phyloP scores from a whole-genome alignment of 2,888 invertebrate genomes.

The Melanostoma mellinum region DNA sequence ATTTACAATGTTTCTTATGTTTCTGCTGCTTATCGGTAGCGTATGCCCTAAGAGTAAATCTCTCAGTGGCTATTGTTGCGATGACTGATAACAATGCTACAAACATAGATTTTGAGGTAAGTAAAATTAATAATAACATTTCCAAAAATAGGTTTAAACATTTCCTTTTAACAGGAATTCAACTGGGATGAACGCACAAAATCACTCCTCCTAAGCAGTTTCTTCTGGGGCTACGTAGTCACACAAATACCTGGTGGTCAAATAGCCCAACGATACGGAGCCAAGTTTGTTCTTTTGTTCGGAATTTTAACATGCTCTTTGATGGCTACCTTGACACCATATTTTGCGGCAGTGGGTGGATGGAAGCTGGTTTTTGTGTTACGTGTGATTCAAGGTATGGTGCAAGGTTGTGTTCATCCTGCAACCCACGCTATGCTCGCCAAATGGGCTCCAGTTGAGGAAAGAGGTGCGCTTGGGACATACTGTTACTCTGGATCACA shows the following conservation, averaged over 20 bases:
- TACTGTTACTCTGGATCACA: constrained; percentile 89
- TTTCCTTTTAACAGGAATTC: constrained; percentile 82
- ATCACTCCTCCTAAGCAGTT: constrained; percentile 85
- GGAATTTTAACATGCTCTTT: constrained; percentile 85
- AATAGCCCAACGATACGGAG: constrained; percentile 88
- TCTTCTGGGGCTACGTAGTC: constrained; percentile 87
- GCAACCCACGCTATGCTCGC: constrained; percentile 87
- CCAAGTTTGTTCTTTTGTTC: constrained; percentile 84
- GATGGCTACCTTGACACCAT: constrained; percentile 86
- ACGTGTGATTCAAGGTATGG: constrained; percentile 86
- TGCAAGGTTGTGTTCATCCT: constrained; percentile 87
- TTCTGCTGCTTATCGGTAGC: constrained; percentile 85
- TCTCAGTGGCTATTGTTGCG: constrained; percentile 88
- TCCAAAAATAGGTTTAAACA: neutral
- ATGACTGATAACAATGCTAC: constrained; percentile 85
- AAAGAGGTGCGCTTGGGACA: constrained; percentile 86
- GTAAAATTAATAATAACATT: constrained; percentile 12
- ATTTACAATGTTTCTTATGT: constrained; percentile 85
- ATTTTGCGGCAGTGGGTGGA: constrained; percentile 86
- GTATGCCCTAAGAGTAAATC: constrained; percentile 86
- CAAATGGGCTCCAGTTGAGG: constrained; percentile 87
- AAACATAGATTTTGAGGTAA: constrained; percentile 82
- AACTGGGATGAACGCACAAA: constrained; percentile 84
- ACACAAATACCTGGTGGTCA: constrained; percentile 87
- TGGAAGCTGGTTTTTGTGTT: constrained; percentile 84